Conservation (phyloP, 2,113 vertebrate species). For the Cyrtonyx montezumae region DNA sequence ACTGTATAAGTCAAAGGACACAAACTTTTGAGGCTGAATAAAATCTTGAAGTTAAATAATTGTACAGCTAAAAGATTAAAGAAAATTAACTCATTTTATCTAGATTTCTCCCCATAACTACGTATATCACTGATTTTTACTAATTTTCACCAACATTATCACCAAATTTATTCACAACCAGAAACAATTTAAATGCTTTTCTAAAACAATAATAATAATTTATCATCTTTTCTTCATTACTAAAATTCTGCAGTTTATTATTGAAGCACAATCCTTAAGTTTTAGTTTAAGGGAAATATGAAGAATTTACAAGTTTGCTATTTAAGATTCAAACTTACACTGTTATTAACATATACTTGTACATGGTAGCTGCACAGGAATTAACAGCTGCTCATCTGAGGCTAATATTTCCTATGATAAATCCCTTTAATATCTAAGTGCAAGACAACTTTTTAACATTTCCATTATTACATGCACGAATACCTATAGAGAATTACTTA, state of each 20-base stretch:
- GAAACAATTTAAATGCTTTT: not conserved
- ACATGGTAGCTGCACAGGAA: not conserved
- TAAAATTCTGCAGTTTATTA: not conserved
- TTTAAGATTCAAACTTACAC: not conserved
- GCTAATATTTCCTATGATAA: not conserved
- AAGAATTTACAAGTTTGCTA: not conserved
- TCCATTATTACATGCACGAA: not conserved
- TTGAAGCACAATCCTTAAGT: fast-evolving
- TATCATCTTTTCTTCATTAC: fast-evolving
- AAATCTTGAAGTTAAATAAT: constrained; percentile 27
- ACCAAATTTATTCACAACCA: not conserved
- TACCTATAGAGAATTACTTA: not conserved
- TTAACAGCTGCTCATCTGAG: not conserved
- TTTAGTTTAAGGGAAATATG: not conserved
- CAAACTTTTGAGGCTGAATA: constrained; percentile 21
- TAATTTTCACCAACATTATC: not conserved
- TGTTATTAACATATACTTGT: not conserved
- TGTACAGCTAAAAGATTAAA: not conserved
- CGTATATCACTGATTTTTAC: not conserved
- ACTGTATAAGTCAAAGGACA: not conserved
- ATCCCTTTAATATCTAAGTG: not conserved
- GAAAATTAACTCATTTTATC: not conserved
- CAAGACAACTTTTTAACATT: not conserved
- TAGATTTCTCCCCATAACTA: not conserved
- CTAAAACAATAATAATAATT: not conserved